Evolutionary conservation across 2,797 vertebrate species (phyloP), one percentile per base, ranked within the genome.

Genomic region (Sarcophilus harrisii): DNA sequence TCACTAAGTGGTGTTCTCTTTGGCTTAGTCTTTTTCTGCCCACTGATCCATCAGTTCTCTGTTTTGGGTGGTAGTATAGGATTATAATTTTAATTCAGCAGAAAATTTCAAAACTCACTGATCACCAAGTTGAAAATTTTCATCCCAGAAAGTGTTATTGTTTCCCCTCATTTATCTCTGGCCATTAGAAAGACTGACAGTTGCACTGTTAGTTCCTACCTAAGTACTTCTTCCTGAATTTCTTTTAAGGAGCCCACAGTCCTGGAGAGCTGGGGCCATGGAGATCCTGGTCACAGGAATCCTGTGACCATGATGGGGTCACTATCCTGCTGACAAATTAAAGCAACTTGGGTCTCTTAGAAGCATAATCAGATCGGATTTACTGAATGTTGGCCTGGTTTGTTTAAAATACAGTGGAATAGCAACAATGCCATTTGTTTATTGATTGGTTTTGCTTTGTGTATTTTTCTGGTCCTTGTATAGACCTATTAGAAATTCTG

Each of bases 271-370:
- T 32, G 38, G 16, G 66, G 1, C 32, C 62, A 16, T 3, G 32
- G 32, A 66, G 32, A 66, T 62, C 29, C 66, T 81, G n/a, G 66
- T 8, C 32, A 38, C 16, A 21, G 32, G 5, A 16, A 38, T 11
- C 30, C 13, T 18, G 32, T 14, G 14, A 21, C 14, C n/a, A 5
- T 5, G 12, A 14, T 18, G 16, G 32, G 32, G 5, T 18, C n/a
- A 18, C 18, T 1, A 18, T n/a, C 4, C 32, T 38, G 66, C 14
- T 16, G 30, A n/a, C 32, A 1, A 93, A 54, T 10, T 54, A 27
- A 49, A 96, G 73, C 90, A 93, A 94, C 90, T 73, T 28, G 1
- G 58, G 10, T 87, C 73, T 94, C 93, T 32, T 16, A 3, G 94
- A 91, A 87, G 2, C 49, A 30, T 21, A 30, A 38, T 5, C 24